Base-by-base conservation (phyloP, 2,888 invertebrate genomes). In the Diogma glabrata region DNA sequence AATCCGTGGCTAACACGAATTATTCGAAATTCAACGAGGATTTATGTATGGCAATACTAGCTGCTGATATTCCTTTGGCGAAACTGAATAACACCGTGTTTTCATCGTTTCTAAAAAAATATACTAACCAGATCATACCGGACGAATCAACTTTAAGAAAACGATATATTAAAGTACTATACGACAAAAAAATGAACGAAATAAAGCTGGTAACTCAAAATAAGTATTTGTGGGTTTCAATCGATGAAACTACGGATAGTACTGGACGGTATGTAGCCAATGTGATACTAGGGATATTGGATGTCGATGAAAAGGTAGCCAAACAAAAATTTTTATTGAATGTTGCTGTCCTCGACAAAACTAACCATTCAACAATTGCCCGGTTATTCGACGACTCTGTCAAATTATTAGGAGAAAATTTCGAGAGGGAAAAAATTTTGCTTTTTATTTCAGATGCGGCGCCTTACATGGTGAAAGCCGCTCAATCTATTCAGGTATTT, bases 121-220 rank as follows among this genome's bases (percentile, higher is more conserved):
- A 38, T 17, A 38, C 19, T 10, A 38, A 38, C 8, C 38, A 38
- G 8, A 38, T 38, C 20, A 38, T 17, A 38, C 38, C 38, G 38
- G 38, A 38, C 19, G n/a, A 38, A 38, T 38, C 38, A 38, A 38
- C 38, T 3, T 38, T 38, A 38, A 16, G 38, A 38, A 38, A 38
- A 38, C 38, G 38, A 17, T 38, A 38, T 38, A 38, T 17, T 38
- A 38, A 17, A 38, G 19, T 3, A 17, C 17, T 17, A 9, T 38
- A 38, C 38, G 19, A 38, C 19, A 38, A 38, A 17, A 17, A 38
- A 17, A 38, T 17, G 17, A 36, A 38, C 19, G 17, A 36, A 36
- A n/a, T 36, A 36, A 7, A 14, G 8, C 14, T 38, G 20, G 19
- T 17, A 17, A n/a, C 14, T 5, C 14, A 10, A 36, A 36, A 36